phyloP scores from a whole-genome alignment of 2,113 vertebrate species.

The Myotis brandtii region DNA sequence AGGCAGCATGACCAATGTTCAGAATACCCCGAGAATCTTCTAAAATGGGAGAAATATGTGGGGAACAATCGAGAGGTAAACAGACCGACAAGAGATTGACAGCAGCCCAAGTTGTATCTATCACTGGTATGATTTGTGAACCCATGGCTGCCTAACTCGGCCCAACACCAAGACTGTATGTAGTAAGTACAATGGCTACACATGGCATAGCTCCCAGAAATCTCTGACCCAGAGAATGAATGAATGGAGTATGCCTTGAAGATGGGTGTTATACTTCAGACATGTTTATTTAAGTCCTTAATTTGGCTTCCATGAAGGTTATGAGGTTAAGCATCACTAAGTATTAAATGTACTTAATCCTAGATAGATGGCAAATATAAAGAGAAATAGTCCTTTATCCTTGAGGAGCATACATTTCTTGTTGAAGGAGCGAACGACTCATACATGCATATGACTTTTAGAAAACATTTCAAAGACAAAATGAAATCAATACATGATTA shows the following conservation, averaged over 20 bases:
- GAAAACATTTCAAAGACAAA: neutral
- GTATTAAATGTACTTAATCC: slow-evolving; percentile 8
- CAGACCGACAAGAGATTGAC: neutral
- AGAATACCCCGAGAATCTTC: neutral
- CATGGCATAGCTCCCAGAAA: neutral
- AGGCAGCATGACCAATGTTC: neutral
- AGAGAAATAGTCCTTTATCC: slow-evolving; percentile 37
- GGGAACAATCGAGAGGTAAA: neutral
- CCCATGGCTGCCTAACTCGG: neutral
- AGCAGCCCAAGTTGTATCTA: neutral
- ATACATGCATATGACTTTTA: neutral
- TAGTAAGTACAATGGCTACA: neutral
- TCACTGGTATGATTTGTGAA: neutral
- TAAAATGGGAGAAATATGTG: neutral
- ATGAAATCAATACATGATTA: neutral
- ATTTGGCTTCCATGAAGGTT: neutral
- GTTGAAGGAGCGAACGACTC: slow-evolving; percentile 31
- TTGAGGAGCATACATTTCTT: neutral
- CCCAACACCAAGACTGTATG: neutral
- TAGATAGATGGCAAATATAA: neutral
- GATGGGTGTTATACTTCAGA: neutral
- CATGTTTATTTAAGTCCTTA: slow-evolving; percentile 21
- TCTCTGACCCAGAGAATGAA: neutral
- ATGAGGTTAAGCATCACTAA: slow-evolving; percentile 7
- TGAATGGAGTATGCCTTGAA: neutral